Conservation (phyloP, 2,113 vertebrate species). For the Aldabrachelys gigantea region DNA sequence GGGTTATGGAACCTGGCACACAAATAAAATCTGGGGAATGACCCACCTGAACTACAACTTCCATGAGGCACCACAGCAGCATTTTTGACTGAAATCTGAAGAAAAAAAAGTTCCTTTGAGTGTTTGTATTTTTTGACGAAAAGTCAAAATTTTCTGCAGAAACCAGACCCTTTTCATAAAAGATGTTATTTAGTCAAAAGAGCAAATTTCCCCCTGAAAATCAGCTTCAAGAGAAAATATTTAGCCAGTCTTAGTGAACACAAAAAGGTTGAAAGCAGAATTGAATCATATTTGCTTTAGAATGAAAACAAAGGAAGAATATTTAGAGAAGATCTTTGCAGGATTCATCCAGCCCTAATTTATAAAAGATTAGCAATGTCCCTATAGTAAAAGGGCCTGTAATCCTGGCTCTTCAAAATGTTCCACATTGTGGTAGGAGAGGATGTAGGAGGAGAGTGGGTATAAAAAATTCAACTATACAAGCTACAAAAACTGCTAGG, state of each 20-base stretch:
- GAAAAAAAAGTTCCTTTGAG: too few species aligned
- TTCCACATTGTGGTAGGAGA: rapidly evolving
- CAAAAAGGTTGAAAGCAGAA: not conserved
- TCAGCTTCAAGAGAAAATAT: not conserved
- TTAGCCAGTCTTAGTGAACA: not conserved
- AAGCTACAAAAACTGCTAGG: slow-evolving; percentile 33
- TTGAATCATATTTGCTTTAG: not conserved
- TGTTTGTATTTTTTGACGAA: not conserved
- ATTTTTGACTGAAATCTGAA: not conserved
- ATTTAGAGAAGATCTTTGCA: not conserved
- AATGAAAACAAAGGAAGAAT: not conserved
- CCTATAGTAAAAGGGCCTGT: slow-evolving; percentile 23
- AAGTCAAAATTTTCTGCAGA: not conserved
- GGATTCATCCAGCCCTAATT: slow-evolving; percentile 1
- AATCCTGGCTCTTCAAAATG: slow-evolving; percentile 40
- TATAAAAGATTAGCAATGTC: slow-evolving; percentile 24
- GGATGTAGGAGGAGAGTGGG: not conserved
- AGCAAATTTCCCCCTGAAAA: not conserved
- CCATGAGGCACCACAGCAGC: not conserved
- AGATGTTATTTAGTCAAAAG: not conserved
- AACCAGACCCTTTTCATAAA: not conserved
- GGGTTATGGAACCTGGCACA: not conserved
- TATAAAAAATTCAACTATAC: slow-evolving; percentile 55
- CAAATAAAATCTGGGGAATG: not conserved
- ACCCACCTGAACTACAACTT: not conserved